These are phyloP conservation scores for Petrocephalus microphthalmus DNA, from an alignment of 2,113 vertebrate species.

Conservation along the genomic window DNA sequence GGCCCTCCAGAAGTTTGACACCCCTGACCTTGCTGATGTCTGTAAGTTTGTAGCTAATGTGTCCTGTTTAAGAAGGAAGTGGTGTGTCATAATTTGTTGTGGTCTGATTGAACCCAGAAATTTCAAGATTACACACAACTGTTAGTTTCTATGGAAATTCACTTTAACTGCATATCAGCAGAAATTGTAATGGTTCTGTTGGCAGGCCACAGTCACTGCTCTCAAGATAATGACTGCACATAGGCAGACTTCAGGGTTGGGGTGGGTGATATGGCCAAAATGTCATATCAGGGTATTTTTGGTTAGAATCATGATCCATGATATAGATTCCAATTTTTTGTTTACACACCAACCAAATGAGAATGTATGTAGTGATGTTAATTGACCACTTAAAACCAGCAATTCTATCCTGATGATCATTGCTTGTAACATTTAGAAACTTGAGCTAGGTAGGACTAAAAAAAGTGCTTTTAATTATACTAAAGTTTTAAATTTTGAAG, in stretches of 20 bases:
- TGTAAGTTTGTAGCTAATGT: neutral
- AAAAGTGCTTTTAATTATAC: neutral
- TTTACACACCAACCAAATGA: neutral
- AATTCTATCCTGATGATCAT: neutral
- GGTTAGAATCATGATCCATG: neutral
- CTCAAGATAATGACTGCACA: neutral
- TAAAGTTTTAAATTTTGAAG: neutral
- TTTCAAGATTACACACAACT: neutral
- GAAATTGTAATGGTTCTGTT: neutral
- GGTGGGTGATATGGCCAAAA: neutral
- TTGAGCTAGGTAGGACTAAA: neutral
- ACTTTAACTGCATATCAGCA: neutral
- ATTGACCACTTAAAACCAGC: neutral
- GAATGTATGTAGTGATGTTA: neutral
- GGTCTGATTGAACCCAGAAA: neutral
- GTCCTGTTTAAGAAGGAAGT: neutral
- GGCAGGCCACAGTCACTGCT: neutral
- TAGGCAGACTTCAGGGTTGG: neutral
- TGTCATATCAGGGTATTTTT: neutral
- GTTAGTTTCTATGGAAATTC: neutral
- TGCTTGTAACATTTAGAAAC: neutral
- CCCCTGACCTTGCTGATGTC: no score
- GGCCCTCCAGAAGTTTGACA: no score
- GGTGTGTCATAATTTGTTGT: neutral
- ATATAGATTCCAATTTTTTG: neutral